Conservation (phyloP, 2,888 invertebrate genomes). For the Pheosia gnoma region DNA sequence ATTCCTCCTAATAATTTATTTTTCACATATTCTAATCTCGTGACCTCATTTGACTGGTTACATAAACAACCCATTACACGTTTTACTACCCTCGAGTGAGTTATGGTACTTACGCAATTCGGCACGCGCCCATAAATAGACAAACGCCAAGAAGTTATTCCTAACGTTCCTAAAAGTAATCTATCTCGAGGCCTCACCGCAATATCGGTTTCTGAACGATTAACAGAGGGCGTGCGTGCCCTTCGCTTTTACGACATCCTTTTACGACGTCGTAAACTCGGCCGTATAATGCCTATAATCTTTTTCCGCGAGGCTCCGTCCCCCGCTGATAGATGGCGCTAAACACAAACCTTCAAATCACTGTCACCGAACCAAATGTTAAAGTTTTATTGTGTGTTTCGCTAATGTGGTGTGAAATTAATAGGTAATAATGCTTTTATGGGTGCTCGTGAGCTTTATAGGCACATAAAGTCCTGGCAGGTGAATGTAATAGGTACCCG, state of each 20-base stretch:
- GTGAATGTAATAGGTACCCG: conserved; percentile 59
- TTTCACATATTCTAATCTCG: conserved; percentile 40
- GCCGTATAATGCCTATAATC: conserved; percentile 80
- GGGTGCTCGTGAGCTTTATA: conserved; percentile 79
- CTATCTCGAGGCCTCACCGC: conserved; percentile 80
- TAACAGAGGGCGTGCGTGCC: conserved; percentile 84
- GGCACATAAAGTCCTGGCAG: conserved; percentile 74
- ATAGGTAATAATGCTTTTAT: conserved; percentile 84
- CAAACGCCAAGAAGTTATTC: conserved; percentile 78
- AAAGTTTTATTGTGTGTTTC: conserved; percentile 83
- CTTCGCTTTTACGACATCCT: conserved; percentile 81
- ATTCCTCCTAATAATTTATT: conserved; percentile 33
- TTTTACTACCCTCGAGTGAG: conserved; percentile 46
- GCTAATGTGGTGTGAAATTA: conserved; percentile 84
- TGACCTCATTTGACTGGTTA: conserved; percentile 43
- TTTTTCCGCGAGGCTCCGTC: conserved; percentile 71
- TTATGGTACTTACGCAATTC: conserved; percentile 58
- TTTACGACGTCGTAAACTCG: conserved; percentile 82
- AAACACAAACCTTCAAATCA: conserved; percentile 75
- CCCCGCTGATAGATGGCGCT: conserved; percentile 73
- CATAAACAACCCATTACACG: conserved; percentile 47
- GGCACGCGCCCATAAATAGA: conserved; percentile 71
- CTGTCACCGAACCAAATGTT: conserved; percentile 76
- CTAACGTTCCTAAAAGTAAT: conserved; percentile 76
- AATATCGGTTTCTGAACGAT: conserved; percentile 84